Evolutionary conservation across 2,113 vertebrate species (phyloP), one percentile per base, ranked within the genome.

Genomic region (Neomonachus schauinslandi): DNA sequence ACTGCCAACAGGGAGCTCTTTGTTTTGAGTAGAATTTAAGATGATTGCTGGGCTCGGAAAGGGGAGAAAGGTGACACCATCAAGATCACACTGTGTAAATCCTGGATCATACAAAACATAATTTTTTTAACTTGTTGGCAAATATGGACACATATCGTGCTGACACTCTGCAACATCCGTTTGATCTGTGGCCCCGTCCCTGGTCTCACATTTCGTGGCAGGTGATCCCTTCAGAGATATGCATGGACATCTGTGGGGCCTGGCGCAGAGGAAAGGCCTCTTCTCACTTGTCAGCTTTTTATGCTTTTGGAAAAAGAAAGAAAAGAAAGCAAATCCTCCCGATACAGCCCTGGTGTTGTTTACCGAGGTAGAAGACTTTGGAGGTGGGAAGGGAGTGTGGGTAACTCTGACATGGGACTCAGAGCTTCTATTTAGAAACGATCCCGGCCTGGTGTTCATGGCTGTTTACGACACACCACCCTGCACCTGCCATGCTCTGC

Each of bases 1-100:
- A 92, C 98, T 97, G 97, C 98, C 97, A 87, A 99, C 98, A 99
- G 98, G 97, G 98, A 97, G 95, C 77, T 95, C 99, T 99, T 99
- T 99, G 99, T 99, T 91, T 97, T 91, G 97, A 95, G 77, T 65
- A 72, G 97, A 98, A 98, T 98, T 98, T 98, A 97, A 98, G 98
- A 98, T 93, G 96, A 95, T 95, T 53, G n/a, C 97, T 84, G 91
- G 98, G 87, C 80, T 33, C 39, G 97, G 85, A 95, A 98, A 63
- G 49, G 96, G 97, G 89, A 98, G 97, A 98, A 98, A 98, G 98
- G 97, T 98, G 98, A 98, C 98, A 98, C 97, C 90, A 46, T 21
- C 69, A 6, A 95, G 97, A 97, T 90, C 80, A 42, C 96, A 42
- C 91, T 28, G 93, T 63, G 97, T 69, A 97, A 98, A 97, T 95